Evolutionary conservation across 2,888 invertebrate species (phyloP), one percentile per base, ranked within the genome.

Genomic region (Lithophane semibrunnea): DNA sequence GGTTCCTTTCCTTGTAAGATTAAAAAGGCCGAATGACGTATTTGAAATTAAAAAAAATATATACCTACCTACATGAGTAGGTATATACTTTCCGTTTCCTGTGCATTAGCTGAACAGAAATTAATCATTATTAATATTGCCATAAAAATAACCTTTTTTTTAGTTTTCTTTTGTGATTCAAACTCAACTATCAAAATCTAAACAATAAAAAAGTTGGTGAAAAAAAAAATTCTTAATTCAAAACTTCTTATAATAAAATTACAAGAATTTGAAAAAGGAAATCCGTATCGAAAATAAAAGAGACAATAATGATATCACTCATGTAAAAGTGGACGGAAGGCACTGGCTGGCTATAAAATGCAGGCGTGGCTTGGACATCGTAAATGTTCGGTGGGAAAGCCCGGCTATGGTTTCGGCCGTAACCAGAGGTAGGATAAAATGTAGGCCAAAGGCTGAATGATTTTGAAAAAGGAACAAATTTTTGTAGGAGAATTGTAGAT

Each of bases 241-340:
- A 72, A 83, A 75, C 77, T 80, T 77, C 66, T 64, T 70, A 3
- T 37, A 21, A 44, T 52, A 24, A 72, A 71, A 79, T 67, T 65
- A 21, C n/a, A 72, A 72, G 73, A 71, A 81, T 75, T 73, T 80
- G 29, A 66, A 77, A 83, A 78, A 84, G 78, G 73, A 76, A 78
- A 76, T 81, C 75, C 72, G 75, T 75, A 71, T 73, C 54, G n/a
- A 72, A 72, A 49, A 49, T 61, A 69, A 42, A 37, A 67, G 49
- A 56, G 9, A 44, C 9, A 9, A 56, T 63, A 71, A 66, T 75
- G 71, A 60, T 63, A 68, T 72, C 13, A 60, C 68, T n/a, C 37
- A 42, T 18, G 49, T 71, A 83, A 74, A 83, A 83, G 65, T 61
- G 70, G 64, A 68, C 52, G 63, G 60, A 54, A 82, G 9, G 47